Evolutionary conservation across 2,797 vertebrate genomes (phyloP).

Genomic region (Trichosurus vulpecula): DNA sequence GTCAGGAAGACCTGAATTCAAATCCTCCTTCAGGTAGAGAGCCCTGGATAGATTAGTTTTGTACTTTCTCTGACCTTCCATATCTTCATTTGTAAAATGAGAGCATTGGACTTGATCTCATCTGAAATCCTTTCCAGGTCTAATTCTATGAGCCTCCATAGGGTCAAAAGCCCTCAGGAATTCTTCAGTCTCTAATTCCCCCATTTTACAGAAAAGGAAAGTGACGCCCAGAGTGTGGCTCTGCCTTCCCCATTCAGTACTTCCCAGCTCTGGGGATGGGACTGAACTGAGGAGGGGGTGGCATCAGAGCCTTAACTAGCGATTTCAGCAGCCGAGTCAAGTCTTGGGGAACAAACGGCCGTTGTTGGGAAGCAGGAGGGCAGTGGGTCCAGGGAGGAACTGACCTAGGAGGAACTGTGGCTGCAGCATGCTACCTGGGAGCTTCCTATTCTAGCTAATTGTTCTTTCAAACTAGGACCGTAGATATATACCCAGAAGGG

Average conservation of each 20-base stretch:
- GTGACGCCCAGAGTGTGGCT: background rate
- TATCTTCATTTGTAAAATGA: background rate
- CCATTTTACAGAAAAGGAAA: background rate
- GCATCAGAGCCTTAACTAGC: background rate
- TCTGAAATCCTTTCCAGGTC: background rate
- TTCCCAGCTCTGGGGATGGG: background rate
- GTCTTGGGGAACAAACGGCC: background rate
- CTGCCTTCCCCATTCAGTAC: rapidly evolving
- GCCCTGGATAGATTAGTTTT: background rate
- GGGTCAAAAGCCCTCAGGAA: background rate
- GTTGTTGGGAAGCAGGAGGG: background rate
- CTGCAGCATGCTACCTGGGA: background rate
- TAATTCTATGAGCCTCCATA: background rate
- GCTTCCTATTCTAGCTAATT: background rate
- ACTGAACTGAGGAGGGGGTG: background rate
- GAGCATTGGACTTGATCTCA: background rate
- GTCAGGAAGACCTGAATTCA: background rate
- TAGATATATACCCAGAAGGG: background rate
- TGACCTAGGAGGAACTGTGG: background rate
- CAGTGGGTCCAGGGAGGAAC: background rate
- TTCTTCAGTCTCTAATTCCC: background rate
- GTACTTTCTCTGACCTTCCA: background rate
- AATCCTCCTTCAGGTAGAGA: background rate
- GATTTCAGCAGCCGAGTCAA: background rate
- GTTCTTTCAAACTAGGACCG: background rate